phyloP scores from a whole-genome alignment of 2,113 vertebrate genomes.

The Hypomesus transpacificus region DNA sequence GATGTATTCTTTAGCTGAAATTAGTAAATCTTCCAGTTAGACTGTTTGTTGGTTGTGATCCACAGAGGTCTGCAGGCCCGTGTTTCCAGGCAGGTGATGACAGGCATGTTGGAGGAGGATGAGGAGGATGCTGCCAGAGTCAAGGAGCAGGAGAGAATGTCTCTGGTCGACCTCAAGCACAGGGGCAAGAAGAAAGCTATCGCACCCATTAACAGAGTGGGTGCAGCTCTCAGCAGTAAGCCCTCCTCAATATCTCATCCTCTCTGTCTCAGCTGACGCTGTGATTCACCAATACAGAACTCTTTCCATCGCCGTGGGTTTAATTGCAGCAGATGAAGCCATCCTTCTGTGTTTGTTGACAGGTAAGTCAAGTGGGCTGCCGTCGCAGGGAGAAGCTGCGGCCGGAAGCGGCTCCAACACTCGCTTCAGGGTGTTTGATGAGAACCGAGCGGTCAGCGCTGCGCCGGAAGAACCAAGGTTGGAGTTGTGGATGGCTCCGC shows the following conservation, averaged over 20 bases:
- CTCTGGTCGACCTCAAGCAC: constrained; percentile 81
- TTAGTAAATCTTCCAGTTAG: neutral
- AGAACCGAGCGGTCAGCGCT: constrained; percentile 66
- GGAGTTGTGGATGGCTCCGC: constrained; percentile 81
- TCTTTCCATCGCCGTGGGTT: neutral
- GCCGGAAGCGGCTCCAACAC: constrained; percentile 60
- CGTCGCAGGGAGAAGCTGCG: constrained; percentile 51
- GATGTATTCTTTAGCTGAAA: neutral
- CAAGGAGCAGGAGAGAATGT: constrained; percentile 70
- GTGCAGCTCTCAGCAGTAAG: constrained; percentile 77
- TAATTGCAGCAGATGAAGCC: neutral
- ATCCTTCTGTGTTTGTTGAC: constrained; percentile 8
- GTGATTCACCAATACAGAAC: too few relatives aligned
- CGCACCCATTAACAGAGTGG: constrained; percentile 79
- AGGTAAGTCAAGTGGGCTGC: constrained; percentile 72
- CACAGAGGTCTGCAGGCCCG: constrained; percentile 88
- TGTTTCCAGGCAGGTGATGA: constrained; percentile 82
- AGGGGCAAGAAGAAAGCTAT: constrained; percentile 84
- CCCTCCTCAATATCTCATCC: neutral
- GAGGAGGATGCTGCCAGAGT: constrained; percentile 47
- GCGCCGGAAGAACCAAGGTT: constrained; percentile 58
- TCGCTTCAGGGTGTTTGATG: constrained; percentile 81
- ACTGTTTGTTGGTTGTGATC: constrained; percentile 7
- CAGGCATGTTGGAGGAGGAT: constrained; percentile 67
- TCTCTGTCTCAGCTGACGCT: too few relatives aligned